phyloP scores from a whole-genome alignment of 2,113 vertebrate species.

The Chitala chitala region DNA sequence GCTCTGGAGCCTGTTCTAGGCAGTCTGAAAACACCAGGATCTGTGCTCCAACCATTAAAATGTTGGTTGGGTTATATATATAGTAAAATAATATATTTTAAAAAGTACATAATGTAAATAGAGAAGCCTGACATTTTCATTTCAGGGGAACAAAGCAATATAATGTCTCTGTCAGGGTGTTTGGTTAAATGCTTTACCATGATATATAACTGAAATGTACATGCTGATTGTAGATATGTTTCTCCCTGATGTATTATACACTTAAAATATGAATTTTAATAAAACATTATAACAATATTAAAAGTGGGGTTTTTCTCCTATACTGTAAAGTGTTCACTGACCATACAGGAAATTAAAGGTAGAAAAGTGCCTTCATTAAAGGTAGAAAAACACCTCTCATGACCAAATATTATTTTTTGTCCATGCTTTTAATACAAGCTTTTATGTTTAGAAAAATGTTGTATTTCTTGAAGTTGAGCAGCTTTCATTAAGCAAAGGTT shows the following conservation, averaged over 20 bases:
- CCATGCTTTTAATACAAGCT: neutral
- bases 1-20: neutral
- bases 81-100: neutral
- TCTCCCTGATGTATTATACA: neutral
- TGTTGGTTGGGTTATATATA: neutral
- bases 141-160: neutral
- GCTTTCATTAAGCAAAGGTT: too few relatives aligned
- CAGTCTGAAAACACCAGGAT: neutral
- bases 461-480: too few relatives aligned
- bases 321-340: neutral
- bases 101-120: neutral
- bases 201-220: neutral
- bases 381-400: neutral
- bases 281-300: neutral
- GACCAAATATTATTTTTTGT: neutral
- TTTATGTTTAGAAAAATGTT: too few relatives aligned
- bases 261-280: neutral
- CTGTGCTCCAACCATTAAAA: neutral
- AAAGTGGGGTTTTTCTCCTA: too few relatives aligned
- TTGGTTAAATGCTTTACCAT: neutral
- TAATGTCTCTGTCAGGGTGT: neutral
- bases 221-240: neutral
- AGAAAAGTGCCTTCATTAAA: neutral
- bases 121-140: neutral
- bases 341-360: neutral